phyloP scores from a whole-genome alignment of 2,888 invertebrate species.

The Pyralis farinalis region DNA sequence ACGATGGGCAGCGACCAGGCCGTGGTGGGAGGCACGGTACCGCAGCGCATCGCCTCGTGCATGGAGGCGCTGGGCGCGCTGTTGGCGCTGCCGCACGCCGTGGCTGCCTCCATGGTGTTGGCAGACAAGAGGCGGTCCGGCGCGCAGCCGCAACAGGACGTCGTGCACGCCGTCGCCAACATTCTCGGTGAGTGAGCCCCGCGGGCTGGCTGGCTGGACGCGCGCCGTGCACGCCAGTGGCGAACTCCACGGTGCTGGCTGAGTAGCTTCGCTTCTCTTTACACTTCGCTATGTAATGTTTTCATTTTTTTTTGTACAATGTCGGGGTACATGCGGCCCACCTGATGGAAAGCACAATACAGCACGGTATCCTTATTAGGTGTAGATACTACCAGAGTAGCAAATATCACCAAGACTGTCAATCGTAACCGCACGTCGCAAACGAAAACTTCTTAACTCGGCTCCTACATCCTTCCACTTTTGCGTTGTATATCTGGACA shows the following conservation, averaged over 20 bases:
- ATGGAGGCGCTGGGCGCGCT: conserved; percentile 93
- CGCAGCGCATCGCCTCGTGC: conserved; percentile 97
- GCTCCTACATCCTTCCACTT: too few relatives aligned
- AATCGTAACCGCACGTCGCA: too few relatives aligned
- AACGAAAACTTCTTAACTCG: too few relatives aligned
- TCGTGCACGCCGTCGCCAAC: conserved; percentile 91
- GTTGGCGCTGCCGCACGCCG: conserved; percentile 93
- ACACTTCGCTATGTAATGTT: too few relatives aligned
- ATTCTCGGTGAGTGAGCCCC: conserved; percentile 88
- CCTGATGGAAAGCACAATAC: too few relatives aligned
- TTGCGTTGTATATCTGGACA: too few relatives aligned
- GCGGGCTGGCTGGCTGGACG: conserved; percentile 94
- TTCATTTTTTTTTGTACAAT: too few relatives aligned
- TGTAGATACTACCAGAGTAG: too few relatives aligned
- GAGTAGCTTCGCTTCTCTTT: not conserved
- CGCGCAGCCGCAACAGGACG: conserved; percentile 73
- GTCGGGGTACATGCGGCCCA: too few relatives aligned
- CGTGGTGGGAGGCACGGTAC: conserved; percentile 96
- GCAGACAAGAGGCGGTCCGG: conserved; percentile 90
- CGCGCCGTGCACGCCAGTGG: conserved; percentile 90
- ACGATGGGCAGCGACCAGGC: conserved; percentile 94
- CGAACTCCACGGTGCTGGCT: conserved; percentile 87
- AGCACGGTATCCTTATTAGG: too few relatives aligned
- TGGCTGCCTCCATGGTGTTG: conserved; percentile 90
- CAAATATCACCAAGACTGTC: too few relatives aligned